phyloP scores from a whole-genome alignment of 2,888 invertebrate species.

The Cantharis rustica region DNA sequence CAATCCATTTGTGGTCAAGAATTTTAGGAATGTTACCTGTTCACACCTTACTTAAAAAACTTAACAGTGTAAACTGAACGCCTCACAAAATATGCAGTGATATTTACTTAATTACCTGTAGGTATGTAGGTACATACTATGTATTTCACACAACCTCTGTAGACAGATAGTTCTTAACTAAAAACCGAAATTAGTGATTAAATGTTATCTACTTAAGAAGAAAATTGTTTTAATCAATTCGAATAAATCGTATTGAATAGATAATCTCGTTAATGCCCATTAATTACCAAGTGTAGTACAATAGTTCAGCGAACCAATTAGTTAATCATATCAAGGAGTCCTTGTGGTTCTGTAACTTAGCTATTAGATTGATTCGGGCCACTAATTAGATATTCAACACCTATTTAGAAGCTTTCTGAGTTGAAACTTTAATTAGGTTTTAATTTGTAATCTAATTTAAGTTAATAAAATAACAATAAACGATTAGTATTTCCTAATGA shows the following conservation, averaged over 20 bases:
- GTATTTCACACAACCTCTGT: not conserved
- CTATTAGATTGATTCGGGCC: not conserved
- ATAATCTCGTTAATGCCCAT: not conserved
- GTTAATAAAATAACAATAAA: not conserved
- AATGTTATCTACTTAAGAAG: not conserved
- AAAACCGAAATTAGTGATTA: not conserved
- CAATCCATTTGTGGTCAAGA: slow-evolving; percentile 37
- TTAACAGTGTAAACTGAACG: not conserved
- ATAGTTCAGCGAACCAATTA: not conserved
- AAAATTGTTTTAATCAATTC: not conserved
- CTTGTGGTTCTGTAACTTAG: not conserved
- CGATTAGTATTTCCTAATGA: not conserved
- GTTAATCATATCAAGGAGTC: not conserved
- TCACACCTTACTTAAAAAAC: slow-evolving; percentile 38
- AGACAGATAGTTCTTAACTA: not conserved
- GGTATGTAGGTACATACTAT: not conserved
- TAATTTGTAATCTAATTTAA: not conserved
- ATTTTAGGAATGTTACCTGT: slow-evolving; percentile 49
- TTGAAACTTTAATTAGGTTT: not conserved
- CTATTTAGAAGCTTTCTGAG: not conserved
- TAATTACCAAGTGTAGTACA: not conserved
- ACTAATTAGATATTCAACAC: not conserved
- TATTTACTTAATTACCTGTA: not conserved
- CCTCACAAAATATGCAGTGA: not conserved
- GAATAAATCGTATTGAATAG: not conserved